A percentile compares a stretch with the other conserved stretches of the same genome.
phyloP scores from a whole-genome alignment of 2,888 invertebrate genomes.

The Dysmachus trigonus region DNA sequence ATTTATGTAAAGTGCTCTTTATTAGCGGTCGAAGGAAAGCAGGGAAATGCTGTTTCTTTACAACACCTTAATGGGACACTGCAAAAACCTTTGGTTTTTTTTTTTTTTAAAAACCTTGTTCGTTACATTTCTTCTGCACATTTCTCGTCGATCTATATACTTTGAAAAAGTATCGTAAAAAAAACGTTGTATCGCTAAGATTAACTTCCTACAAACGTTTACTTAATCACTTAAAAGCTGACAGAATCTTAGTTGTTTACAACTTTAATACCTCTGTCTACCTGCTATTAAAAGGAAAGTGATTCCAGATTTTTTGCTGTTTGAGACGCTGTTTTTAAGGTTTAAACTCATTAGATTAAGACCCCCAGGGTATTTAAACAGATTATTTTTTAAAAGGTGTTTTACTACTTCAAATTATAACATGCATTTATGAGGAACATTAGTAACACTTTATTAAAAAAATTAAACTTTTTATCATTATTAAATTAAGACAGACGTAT shows the following conservation, averaged over 20 bases:
- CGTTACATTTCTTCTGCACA: background rate
- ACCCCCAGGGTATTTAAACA: background rate
- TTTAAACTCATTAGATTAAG: background rate
- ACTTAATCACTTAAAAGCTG: background rate
- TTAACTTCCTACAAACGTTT: background rate
- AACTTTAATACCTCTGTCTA: background rate
- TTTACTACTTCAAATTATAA: too few relatives aligned
- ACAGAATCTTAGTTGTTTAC: background rate
- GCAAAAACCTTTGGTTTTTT: slow-evolving; percentile 8
- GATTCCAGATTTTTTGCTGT: background rate
- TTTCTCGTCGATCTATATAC: background rate
- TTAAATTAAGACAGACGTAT: too few relatives aligned
- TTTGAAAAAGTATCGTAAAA: background rate
- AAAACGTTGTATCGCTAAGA: background rate
- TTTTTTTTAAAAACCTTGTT: background rate
- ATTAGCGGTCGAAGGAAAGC: background rate
- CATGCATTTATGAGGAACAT: too few relatives aligned
- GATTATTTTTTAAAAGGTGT: background rate
- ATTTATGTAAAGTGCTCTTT: slow-evolving; percentile 13
- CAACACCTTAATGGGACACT: background rate
- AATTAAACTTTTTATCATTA: too few relatives aligned
- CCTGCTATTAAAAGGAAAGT: background rate
- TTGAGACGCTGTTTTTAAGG: background rate
- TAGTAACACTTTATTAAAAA: too few relatives aligned
- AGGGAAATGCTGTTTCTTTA: background rate